phyloP scores from a whole-genome alignment of 2,113 vertebrate species.

The Oryctolagus cuniculus region mOryCun1.1 NC_091436.1:152985001-152985500 shows the following conservation, averaged over 20 bases:
- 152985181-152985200: not conserved
- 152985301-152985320: not conserved
- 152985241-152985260: not conserved
- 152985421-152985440: too few relatives aligned
- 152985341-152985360: too few relatives aligned
- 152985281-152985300: not conserved
- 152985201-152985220: too few relatives aligned
- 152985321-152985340: not conserved
- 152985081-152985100: not conserved
- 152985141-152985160: not conserved
- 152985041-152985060: not conserved
- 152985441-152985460: too few relatives aligned
- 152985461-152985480: too few relatives aligned
- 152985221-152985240: not conserved
- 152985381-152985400: not conserved
- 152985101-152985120: not conserved
- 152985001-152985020: not conserved
- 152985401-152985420: too few relatives aligned
- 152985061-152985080: not conserved
- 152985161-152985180: not conserved
- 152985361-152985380: not conserved
- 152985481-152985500: too few relatives aligned
- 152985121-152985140: not conserved
- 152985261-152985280: not conserved
- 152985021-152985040: not conserved